phyloP scores from a whole-genome alignment of 2,888 invertebrate genomes.

The Coremacera marginata region DNA sequence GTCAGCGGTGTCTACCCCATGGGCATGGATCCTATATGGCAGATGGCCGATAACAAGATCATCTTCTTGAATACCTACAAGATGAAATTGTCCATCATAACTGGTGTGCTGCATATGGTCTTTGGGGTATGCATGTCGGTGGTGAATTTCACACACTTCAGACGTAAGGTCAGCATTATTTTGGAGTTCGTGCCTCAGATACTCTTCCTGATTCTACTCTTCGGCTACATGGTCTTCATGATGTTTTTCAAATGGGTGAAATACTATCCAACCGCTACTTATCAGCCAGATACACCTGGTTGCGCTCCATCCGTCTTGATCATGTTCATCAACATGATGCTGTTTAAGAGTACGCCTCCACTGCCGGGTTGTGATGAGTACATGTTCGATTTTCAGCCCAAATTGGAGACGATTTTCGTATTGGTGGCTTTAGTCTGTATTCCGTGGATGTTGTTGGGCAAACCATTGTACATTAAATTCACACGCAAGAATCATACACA shows the following conservation, averaged over 20 bases:
- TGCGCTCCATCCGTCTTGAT: constrained; percentile 84
- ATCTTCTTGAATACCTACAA: constrained; percentile 95
- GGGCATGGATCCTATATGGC: constrained; percentile 86
- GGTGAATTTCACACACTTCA: constrained; percentile 82
- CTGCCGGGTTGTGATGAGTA: constrained; percentile 71
- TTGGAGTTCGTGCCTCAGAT: constrained; percentile 94
- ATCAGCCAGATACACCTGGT: constrained; percentile 66
- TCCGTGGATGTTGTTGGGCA: constrained; percentile 94
- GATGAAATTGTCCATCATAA: constrained; percentile 95
- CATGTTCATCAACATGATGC: constrained; percentile 84
- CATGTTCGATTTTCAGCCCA: constrained; percentile 80
- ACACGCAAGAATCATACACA: constrained; percentile 59
- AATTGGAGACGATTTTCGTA: constrained; percentile 84
- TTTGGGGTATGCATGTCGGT: constrained; percentile 92
- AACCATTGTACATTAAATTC: constrained; percentile 81
- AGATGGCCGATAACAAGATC: constrained; percentile 89
- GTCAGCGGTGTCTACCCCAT: constrained; percentile 75
- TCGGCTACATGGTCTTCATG: constrained; percentile 92
- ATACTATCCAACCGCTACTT: constrained; percentile 73
- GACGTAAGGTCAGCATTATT: constrained; percentile 77
- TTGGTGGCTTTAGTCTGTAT: constrained; percentile 85
- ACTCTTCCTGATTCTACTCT: constrained; percentile 86
- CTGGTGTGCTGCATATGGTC: constrained; percentile 94
- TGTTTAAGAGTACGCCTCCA: constrained; percentile 73
- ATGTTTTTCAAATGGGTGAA: constrained; percentile 93